Conservation (phyloP, 2,797 vertebrate species). For the Distichodus sexfasciatus region DNA sequence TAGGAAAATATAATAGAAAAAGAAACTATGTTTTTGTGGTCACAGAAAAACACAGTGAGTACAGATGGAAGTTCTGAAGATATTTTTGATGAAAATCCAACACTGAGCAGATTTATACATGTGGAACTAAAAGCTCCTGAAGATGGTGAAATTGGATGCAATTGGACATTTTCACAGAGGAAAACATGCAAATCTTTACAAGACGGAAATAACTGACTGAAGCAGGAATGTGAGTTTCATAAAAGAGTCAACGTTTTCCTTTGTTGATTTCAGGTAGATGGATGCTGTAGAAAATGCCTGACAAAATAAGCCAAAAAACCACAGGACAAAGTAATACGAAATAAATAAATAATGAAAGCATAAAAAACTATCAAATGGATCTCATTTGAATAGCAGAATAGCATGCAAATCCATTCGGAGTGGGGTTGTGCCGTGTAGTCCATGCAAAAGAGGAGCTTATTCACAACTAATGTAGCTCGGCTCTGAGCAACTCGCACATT, state of each 20-base stretch:
- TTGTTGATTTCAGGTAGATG: not conserved
- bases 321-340: not conserved
- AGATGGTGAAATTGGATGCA: not conserved
- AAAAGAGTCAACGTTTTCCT: not conserved
- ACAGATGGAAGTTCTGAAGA: not conserved
- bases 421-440: not conserved
- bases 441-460: not conserved
- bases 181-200: not conserved
- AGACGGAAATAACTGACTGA: not conserved
- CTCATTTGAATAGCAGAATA: constrained; percentile 13
- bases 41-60: not conserved
- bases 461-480: not conserved
- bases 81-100: not conserved
- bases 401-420: not conserved
- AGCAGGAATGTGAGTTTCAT: not conserved
- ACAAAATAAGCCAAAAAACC: not conserved
- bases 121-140: not conserved
- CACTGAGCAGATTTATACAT: not conserved
- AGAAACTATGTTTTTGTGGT: too few species aligned
- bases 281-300: not conserved
- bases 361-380: not conserved
- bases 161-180: not conserved
- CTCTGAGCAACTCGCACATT: not conserved
- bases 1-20: too few species aligned
- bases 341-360: not conserved